Evolutionary conservation across 2,888 invertebrate species (phyloP).

Genomic region (Xanthia icteritia): DNA sequence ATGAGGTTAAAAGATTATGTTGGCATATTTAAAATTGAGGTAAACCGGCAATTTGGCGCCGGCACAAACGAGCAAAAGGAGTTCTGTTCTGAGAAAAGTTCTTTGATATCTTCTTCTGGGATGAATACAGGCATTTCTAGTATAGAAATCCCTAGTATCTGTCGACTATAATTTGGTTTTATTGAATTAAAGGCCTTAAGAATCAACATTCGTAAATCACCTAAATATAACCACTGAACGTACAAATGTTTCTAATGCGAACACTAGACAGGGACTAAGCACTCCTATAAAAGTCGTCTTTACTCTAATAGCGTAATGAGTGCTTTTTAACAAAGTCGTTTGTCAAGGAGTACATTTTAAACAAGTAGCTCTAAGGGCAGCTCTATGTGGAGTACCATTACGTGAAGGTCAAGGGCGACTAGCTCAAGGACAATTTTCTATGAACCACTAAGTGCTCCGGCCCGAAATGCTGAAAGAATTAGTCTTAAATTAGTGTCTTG

Average conservation of each 20-base stretch:
- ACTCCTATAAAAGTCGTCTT: not conserved
- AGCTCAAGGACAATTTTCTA: conserved; percentile 49
- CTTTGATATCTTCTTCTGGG: not conserved
- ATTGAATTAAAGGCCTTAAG: not conserved
- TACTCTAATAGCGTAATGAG: conserved; percentile 27
- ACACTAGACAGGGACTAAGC: not conserved
- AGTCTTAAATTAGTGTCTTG: conserved; percentile 37
- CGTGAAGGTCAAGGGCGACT: conserved; percentile 51
- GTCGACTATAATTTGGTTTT: not conserved
- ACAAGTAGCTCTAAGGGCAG: conserved; percentile 26
- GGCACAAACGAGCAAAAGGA: conserved; percentile 21
- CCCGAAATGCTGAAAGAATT: conserved; percentile 43
- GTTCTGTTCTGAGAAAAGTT: conserved; percentile 15
- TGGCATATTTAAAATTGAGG: conserved; percentile 47
- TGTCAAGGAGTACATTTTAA: conserved; percentile 37
- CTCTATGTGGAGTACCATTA: conserved; percentile 38
- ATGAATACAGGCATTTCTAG: not conserved
- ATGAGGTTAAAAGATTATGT: conserved; percentile 52
- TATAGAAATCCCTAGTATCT: not conserved
- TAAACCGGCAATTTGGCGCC: conserved; percentile 37
- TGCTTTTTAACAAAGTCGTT: conserved; percentile 1
- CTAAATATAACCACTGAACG: not conserved
- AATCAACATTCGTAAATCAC: not conserved
- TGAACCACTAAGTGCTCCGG: conserved; percentile 42
- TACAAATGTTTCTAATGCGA: not conserved